phyloP scores from a whole-genome alignment of 2,113 vertebrate genomes.

The Reinhardtius hippoglossoides region DNA sequence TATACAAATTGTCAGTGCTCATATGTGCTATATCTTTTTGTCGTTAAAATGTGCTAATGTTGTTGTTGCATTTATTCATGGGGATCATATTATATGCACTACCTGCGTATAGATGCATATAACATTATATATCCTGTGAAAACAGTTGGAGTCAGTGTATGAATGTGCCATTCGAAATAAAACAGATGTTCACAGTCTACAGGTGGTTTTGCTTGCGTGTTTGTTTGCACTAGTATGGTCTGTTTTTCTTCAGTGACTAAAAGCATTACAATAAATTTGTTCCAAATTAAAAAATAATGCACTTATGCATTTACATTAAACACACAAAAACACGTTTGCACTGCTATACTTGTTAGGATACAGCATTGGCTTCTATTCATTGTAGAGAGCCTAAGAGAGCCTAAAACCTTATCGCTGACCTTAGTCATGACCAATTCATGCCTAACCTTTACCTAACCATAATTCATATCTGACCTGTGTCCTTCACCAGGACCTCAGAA shows the following conservation, averaged over 20 bases:
- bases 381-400: too few relatives aligned
- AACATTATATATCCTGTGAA: constrained; percentile 67
- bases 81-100: constrained; percentile 75
- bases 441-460: too few relatives aligned
- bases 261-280: not conserved
- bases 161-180: constrained; percentile 79
- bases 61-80: constrained; percentile 79
- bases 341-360: too few relatives aligned
- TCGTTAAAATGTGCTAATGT: constrained; percentile 77
- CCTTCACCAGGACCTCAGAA: too few relatives aligned
- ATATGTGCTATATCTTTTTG: constrained; percentile 75
- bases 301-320: not conserved
- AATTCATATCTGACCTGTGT: too few relatives aligned
- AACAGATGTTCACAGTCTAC: constrained; percentile 64
- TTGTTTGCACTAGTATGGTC: not conserved
- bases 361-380: too few relatives aligned
- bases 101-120: constrained; percentile 81
- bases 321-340: not conserved
- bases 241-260: not conserved
- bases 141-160: constrained; percentile 70
- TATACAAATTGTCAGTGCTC: constrained; percentile 73
- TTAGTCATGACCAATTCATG: too few relatives aligned
- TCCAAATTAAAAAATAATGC: not conserved
- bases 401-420: too few relatives aligned
- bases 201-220: constrained; percentile 17